phyloP scores from a whole-genome alignment of 2,113 vertebrate genomes.

The Coreoperca whiteheadi region DNA sequence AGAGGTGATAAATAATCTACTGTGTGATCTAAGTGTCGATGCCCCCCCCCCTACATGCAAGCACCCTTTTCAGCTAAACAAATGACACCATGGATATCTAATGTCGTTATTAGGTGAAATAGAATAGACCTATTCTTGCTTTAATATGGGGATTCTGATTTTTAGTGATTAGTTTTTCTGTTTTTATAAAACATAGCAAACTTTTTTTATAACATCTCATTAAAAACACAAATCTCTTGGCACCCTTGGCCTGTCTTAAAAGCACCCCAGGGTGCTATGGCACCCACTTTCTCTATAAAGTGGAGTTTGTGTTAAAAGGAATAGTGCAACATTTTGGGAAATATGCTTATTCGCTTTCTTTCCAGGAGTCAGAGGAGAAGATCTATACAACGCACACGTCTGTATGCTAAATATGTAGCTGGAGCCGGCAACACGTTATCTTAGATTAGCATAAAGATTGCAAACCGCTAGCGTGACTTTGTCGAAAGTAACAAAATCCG shows the following conservation, averaged over 20 bases:
- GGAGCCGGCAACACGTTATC: neutral
- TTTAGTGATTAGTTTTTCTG: no score
- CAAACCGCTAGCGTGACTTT: neutral
- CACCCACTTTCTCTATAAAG: neutral
- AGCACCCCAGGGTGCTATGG: no score
- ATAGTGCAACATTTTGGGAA: neutral
- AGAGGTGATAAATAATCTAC: slow-evolving; percentile 5
- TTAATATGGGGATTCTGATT: no score
- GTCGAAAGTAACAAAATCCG: neutral
- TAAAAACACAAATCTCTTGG: no score
- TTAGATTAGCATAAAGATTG: neutral
- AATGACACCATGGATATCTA: no score
- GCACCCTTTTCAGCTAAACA: no score
- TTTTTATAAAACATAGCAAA: no score
- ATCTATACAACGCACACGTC: neutral
- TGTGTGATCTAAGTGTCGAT: neutral
- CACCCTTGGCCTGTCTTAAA: neutral
- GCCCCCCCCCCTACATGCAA: no score
- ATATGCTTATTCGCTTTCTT: neutral
- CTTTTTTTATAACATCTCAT: no score
- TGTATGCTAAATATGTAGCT: neutral
- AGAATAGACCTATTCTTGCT: no score
- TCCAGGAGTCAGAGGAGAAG: neutral
- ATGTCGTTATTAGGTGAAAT: no score
- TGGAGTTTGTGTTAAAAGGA: neutral